Evolutionary conservation across 2,888 invertebrate species (phyloP).

Genomic region (Tetragonula carbonaria): DNA sequence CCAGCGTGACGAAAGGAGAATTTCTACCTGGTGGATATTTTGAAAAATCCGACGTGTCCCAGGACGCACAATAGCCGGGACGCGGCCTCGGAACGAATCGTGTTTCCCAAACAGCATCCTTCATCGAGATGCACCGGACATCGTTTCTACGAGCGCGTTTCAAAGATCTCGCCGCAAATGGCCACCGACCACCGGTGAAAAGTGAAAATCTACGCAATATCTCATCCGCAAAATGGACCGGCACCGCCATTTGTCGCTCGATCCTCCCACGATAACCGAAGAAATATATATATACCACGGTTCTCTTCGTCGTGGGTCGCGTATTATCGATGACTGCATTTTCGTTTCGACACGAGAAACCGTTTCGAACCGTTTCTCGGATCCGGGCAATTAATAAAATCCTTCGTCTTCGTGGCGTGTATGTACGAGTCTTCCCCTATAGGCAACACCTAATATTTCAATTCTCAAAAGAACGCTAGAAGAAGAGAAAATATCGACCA

Average conservation of each 20-base stretch:
- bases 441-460: too few species aligned
- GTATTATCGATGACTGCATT: constrained; percentile 38
- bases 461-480: too few species aligned
- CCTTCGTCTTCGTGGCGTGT: too few species aligned
- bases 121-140: constrained; percentile 44
- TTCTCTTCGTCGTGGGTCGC: constrained; percentile 1
- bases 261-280: constrained; percentile 63
- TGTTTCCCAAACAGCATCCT: constrained; percentile 73
- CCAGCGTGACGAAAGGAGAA: constrained; percentile 64
- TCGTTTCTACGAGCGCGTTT: constrained; percentile 19
- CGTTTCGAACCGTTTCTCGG: background rate
- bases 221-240: constrained; percentile 61
- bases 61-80: constrained; percentile 49
- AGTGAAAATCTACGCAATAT: constrained; percentile 70
- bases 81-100: constrained; percentile 73
- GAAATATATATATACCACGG: constrained; percentile 42
- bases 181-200: constrained; percentile 40
- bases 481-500: too few species aligned
- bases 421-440: too few species aligned
- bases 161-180: constrained; percentile 58
- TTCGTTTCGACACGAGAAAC: constrained; percentile 7
- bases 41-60: constrained; percentile 65
- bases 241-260: constrained; percentile 61
- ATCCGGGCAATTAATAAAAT: constrained; percentile 10
- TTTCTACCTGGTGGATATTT: constrained; percentile 66